These are phyloP conservation scores for Thamnophis elegans DNA, from an alignment of 2,797 vertebrate species.

Conservation along the genomic window DNA sequence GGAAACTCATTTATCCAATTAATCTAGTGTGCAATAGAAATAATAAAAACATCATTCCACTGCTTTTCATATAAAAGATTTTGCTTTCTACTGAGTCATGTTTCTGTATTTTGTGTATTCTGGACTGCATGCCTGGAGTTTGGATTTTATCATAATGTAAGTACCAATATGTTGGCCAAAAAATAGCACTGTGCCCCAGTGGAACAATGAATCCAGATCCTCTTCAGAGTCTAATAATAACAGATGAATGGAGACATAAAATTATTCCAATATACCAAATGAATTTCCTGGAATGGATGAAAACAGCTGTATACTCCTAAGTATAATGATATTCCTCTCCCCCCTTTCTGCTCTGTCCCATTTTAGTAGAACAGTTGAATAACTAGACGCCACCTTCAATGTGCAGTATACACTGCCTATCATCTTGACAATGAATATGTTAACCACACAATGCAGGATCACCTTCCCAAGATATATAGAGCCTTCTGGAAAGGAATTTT, in stretches of 20 bases:
- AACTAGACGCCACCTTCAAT: neutral
- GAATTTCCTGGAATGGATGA: neutral
- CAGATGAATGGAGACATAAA: neutral
- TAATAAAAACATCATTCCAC: neutral
- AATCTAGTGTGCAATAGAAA: neutral
- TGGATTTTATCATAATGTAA: neutral
- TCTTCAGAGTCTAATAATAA: neutral
- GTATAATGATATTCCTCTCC: neutral
- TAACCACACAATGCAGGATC: neutral
- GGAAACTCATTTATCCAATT: neutral
- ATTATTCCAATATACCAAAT: neutral
- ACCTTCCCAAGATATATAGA: neutral
- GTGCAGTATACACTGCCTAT: neutral
- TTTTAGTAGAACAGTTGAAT: neutral
- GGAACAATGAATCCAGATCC: slow-evolving; percentile 7
- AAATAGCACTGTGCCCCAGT: neutral
- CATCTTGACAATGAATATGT: neutral
- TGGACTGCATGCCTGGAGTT: neutral
- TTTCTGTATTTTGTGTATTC: neutral
- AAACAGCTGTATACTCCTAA: neutral
- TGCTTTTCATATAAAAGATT: neutral
- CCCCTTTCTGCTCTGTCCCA: neutral
- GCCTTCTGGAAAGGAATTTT: neutral
- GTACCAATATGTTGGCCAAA: neutral
- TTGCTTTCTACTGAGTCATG: neutral